Evolutionary conservation across 2,113 vertebrate genomes (phyloP).

Genomic region (Hipposideros armiger): DNA sequence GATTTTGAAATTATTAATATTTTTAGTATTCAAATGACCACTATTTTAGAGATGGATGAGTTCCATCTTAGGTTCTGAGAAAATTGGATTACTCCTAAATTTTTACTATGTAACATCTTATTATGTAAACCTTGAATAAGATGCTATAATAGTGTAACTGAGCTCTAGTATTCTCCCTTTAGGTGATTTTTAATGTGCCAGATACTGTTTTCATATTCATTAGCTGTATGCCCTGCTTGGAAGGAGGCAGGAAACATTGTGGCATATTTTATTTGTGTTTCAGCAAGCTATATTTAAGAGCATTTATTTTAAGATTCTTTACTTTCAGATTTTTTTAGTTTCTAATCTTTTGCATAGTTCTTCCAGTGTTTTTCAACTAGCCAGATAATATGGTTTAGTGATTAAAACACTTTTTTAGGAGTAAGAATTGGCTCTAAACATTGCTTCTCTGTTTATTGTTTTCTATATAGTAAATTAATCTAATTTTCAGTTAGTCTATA

Average conservation of each 20-base stretch:
- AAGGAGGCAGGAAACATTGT: neutral
- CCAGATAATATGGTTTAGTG: neutral
- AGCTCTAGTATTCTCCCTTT: neutral
- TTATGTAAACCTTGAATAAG: conserved; percentile 3
- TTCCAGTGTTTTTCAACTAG: neutral
- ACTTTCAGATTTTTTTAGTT: neutral
- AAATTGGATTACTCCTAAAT: neutral
- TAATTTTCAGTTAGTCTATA: neutral
- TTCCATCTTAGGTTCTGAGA: neutral
- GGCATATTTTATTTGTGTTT: neutral
- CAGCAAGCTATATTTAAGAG: conserved; percentile 16
- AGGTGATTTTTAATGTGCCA: neutral
- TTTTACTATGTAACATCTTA: neutral
- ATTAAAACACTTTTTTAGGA: conserved; percentile 11
- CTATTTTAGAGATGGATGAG: neutral
- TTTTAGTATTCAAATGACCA: neutral
- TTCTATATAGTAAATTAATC: neutral
- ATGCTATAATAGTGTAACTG: neutral
- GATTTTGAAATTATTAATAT: neutral
- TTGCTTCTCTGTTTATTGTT: neutral
- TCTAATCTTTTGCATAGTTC: neutral
- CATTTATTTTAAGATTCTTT: neutral
- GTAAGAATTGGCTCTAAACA: neutral
- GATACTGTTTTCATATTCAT: neutral
- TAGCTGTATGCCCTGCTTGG: neutral